Evolutionary conservation across 1,140 invertebrate species (phyloP), one percentile per base, ranked within the genome.

Genomic region (Adoxophyes honmai): DNA sequence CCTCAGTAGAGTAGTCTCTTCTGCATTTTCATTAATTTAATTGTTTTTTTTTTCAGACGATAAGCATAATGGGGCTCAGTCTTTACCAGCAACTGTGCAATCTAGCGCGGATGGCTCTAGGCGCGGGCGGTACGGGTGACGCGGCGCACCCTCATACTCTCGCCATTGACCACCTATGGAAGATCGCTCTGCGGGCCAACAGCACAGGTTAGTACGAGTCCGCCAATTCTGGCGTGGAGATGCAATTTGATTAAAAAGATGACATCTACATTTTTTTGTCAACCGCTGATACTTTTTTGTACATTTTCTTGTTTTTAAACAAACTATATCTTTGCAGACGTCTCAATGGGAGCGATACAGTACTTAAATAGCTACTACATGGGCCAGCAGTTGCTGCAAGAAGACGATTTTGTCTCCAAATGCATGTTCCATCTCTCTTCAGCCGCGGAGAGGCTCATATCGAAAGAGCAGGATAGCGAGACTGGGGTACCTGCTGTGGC

Each of bases 121-220:
- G 64, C 73, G 89, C 88, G 11, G 89, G 91, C 34, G 91, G 91
- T 61, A 87, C 87, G 59, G 79, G 71, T 66, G 91, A 74, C 68
- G 73, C 68, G 53, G 83, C 73, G 53, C 90, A 75, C 64, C 90
- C 93, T 3, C 93, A 94, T 61, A 91, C 94, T 13, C 91, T 95
- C 18, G 96, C 96, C 9, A 98, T 98, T 94, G 95, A 97, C 84
- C 96, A 98, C 73, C 86, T 98, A 13, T 98, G 97, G 97, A 95
- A 95, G 78, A 98, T 98, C 61, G 97, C 97, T 0, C 85, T 98
- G 0, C 90, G 94, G 62, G 96, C 96, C 0, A 94, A 94, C 60
- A 97, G 95, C 78, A 97, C 96, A 35, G 92, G 92, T 93, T 74
- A 65, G 34, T 21, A 13, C n/a, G 21, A 6, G 6, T 6, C 21